Percentiles rank a stretch among this genome's conserved stretches.
phyloP scores from a whole-genome alignment of 2,113 vertebrate species.

The Bubo scandiacus region DNA sequence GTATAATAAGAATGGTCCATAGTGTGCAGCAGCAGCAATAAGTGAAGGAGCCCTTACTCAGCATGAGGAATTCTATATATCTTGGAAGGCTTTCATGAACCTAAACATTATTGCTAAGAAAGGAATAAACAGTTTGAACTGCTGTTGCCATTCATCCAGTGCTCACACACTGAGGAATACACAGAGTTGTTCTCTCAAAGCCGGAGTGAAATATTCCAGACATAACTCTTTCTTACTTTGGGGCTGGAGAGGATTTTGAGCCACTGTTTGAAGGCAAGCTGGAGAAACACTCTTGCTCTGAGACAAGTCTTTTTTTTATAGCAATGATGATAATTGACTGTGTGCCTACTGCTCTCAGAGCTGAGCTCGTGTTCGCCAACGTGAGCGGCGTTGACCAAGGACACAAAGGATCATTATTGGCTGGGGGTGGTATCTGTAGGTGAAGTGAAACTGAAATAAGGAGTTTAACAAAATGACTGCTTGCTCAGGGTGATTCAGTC shows the following conservation, averaged over 20 bases:
- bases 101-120: slow-evolving; percentile 82
- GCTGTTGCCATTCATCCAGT: slow-evolving; percentile 55
- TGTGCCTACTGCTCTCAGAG: neutral
- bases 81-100: slow-evolving; percentile 79
- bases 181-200: slow-evolving; percentile 58
- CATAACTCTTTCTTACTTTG: slow-evolving; percentile 42
- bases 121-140: slow-evolving; percentile 74
- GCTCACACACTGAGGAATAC: slow-evolving; percentile 39
- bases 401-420: neutral
- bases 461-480: neutral
- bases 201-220: slow-evolving; percentile 56
- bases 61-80: slow-evolving; percentile 79
- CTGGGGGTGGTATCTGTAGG: neutral
- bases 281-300: neutral
- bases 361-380: fast-evolving
- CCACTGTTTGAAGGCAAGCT: slow-evolving; percentile 25
- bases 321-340: neutral
- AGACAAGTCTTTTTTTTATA: neutral
- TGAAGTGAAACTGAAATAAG: neutral
- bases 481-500: neutral
- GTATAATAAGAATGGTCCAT: slow-evolving; percentile 70
- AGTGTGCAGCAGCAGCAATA: slow-evolving; percentile 67
- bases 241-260: neutral
- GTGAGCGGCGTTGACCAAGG: fast-evolving
- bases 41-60: slow-evolving; percentile 77